Evolutionary conservation across 1,140 invertebrate species (phyloP).

Genomic region (Artemia franciscana): DNA sequence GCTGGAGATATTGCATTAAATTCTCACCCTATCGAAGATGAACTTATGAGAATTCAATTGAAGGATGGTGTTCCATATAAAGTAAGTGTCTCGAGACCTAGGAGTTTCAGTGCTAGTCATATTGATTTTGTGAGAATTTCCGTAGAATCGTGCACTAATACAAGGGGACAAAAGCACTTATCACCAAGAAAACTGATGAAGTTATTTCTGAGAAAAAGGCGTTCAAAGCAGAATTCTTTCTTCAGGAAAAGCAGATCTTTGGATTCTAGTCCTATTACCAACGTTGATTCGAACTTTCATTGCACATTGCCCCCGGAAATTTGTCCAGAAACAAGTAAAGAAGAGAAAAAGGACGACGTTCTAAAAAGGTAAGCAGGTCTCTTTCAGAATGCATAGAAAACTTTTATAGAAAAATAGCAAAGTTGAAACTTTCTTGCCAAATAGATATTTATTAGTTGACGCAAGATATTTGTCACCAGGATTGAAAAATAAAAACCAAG

Average conservation of each 20-base stretch:
- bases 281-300: neutral
- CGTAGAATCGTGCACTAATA: neutral
- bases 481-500: no score
- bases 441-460: no score
- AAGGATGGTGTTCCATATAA: neutral
- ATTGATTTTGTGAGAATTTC: constrained; percentile 1
- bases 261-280: constrained; percentile 6
- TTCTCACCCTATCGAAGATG: no score
- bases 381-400: no score
- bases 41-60: neutral
- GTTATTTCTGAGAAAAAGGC: neutral
- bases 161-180: neutral
- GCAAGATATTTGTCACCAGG: no score
- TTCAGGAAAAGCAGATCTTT: constrained; percentile 5
- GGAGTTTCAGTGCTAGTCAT: constrained; percentile 7
- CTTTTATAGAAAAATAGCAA: no score
- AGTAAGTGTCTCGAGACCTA: neutral
- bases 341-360: neutral
- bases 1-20: no score
- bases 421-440: no score
- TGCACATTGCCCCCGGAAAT: neutral
- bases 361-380: neutral
- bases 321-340: neutral
- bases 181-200: neutral
- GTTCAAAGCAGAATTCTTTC: neutral